Evolutionary conservation across 1,140 invertebrate genomes (phyloP), one percentile per base, ranked within the genome.

Genomic region (Lepidotrigona ventralis): DNA sequence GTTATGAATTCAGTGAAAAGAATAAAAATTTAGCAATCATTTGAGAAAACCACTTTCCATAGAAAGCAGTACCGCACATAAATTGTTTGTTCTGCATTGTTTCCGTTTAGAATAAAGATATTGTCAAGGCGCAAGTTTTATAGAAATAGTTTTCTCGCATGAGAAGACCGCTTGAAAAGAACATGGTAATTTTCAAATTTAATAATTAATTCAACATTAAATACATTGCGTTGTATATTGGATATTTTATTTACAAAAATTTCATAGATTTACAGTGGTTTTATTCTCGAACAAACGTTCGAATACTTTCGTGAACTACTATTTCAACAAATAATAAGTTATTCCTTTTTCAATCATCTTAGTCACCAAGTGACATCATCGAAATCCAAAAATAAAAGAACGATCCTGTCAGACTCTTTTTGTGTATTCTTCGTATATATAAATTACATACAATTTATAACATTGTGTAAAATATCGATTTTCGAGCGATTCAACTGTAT

Each of bases 1-100:
- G 3, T 39, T 26, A 15, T 21, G 19, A 54, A n/a, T 56, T 56
- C 3, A 68, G 15, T 29, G 63, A 46, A 15, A 75, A 56, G 19
- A 81, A 51, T 8, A 23, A 64, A 76, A 56, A 76, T 75, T 76
- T 46, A 75, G n/a, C 29, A 51, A 21, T 2, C 2, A 64, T 5
- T 19, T 19, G 29, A 75, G 58, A 75, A 54, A 76, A 75, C 33
- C 60, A 15, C 63, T 81, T 81, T 81, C 63, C 33, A 9, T 56
- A 51, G 46, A 54, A 56, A 74, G 54, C 17, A 21, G 23, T 46
- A 56, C 33, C 46, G n/a, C 6, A 54, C 46, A 17, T 53, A 74
- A 81, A 46, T 75, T 51, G 26, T 23, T 1, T n/a, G n/a, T n/a
- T 15, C 14, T n/a, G 56, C 15, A 75, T 39, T 26, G 46, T 54